A percentile compares a stretch with the other conserved stretches of the same genome.
Evolutionary conservation across 2,888 invertebrate species (phyloP).

Genomic region (Lasius platythorax): DNA sequence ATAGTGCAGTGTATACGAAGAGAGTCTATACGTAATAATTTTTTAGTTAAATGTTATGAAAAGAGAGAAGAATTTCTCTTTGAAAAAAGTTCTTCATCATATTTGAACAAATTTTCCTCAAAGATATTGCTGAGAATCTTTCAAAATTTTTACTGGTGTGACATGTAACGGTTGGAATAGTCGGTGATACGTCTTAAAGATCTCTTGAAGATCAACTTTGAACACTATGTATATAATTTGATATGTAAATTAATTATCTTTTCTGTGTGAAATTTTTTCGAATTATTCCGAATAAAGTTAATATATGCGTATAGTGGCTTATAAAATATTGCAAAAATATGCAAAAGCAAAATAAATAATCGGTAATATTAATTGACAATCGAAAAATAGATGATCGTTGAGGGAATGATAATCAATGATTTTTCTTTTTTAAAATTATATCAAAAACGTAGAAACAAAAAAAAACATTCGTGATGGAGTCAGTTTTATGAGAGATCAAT

Average conservation of each 20-base stretch:
- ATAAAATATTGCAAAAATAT: background rate
- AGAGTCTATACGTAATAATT: background rate
- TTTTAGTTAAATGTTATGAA: background rate
- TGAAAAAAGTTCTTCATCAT: background rate
- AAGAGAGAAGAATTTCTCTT: background rate
- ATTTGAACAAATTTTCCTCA: background rate
- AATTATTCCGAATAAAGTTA: background rate
- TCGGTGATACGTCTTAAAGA: slow-evolving; percentile 15
- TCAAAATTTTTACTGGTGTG: slow-evolving; percentile 9
- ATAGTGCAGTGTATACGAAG: background rate
- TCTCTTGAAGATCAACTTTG: background rate
- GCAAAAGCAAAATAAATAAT: background rate
- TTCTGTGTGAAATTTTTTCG: background rate
- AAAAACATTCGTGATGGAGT: background rate
- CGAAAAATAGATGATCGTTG: no score
- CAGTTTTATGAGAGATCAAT: background rate
- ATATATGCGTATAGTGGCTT: background rate
- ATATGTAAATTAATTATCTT: background rate
- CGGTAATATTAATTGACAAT: background rate
- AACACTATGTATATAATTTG: background rate
- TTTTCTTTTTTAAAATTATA: background rate
- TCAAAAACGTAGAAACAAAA: background rate
- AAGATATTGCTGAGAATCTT: background rate
- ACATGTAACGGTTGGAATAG: background rate
- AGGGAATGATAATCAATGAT: background rate